These are phyloP conservation scores for Heterodera filipjevi DNA, from an alignment of 2,888 invertebrate genomes.

Conservation along the genomic window DNA sequence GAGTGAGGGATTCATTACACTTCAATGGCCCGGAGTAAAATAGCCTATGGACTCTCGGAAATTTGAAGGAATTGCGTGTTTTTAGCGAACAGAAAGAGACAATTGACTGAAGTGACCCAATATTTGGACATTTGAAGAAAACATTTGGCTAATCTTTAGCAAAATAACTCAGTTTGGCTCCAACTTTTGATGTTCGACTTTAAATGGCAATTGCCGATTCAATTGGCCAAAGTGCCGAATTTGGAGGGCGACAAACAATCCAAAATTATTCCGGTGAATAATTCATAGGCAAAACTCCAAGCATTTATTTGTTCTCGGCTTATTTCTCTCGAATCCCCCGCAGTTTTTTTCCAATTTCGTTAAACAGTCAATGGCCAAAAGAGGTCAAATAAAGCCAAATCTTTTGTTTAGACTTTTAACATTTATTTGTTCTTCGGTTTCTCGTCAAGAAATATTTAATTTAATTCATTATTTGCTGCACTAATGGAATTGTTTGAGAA, in stretches of 20 bases:
- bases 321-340: background rate
- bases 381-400: no score
- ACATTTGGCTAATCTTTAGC: background rate
- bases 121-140: no score
- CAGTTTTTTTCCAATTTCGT: background rate
- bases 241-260: background rate
- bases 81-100: background rate
- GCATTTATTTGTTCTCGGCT: background rate
- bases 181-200: no score
- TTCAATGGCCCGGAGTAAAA: background rate
- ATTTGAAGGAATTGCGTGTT: background rate
- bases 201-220: background rate
- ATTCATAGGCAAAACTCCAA: background rate
- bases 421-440: no score
- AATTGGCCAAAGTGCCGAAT: background rate
- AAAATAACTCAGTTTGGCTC: no score
- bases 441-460: background rate
- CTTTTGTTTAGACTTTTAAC: no score
- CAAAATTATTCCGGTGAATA: background rate
- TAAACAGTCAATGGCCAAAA: background rate
- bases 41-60: background rate
- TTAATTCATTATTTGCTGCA: background rate
- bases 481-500: background rate
- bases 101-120: no score
- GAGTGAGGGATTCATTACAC: slow-evolving; percentile 6